These are phyloP conservation scores for Podotricha telesiphe DNA, from an alignment of 2,888 invertebrate genomes.

Conservation along the genomic window DNA sequence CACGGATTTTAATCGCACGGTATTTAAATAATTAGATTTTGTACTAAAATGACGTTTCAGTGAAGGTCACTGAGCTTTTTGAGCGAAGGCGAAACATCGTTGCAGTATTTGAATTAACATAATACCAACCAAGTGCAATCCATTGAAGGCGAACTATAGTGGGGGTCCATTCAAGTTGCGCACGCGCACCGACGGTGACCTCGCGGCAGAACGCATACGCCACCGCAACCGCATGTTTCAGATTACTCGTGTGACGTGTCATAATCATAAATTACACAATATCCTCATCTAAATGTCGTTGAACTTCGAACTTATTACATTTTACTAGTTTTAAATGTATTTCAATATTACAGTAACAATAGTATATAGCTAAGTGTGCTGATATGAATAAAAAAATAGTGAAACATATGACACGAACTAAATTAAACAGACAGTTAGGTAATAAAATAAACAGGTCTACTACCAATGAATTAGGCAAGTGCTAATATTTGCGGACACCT, in stretches of 20 bases:
- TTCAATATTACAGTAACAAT: background rate
- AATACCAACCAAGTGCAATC: slow-evolving; percentile 69
- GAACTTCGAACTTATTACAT: slow-evolving; percentile 59
- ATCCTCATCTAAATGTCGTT: slow-evolving; percentile 55
- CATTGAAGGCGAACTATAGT: slow-evolving; percentile 64
- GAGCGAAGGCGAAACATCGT: slow-evolving; percentile 10
- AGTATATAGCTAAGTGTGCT: background rate
- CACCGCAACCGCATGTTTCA: slow-evolving; percentile 50
- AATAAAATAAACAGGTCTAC: slow-evolving; percentile 68
- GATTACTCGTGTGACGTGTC: slow-evolving; percentile 57
- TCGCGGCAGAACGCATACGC: slow-evolving; percentile 46
- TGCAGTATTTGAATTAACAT: slow-evolving; percentile 32
- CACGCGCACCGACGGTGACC: slow-evolving; percentile 62
- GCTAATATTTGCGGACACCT: slow-evolving; percentile 81
- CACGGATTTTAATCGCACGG: too few species aligned
- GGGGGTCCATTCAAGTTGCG: slow-evolving; percentile 71
- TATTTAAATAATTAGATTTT: background rate
- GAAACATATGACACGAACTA: slow-evolving; percentile 26
- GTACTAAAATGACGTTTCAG: background rate
- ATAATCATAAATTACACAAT: slow-evolving; percentile 63
- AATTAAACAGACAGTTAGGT: slow-evolving; percentile 49
- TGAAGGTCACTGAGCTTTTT: slow-evolving; percentile 7
- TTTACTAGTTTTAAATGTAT: background rate
- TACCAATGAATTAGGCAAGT: slow-evolving; percentile 69
- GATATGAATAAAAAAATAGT: background rate